Conservation (phyloP, 92 coral and sea anemone species). For the Porites lobata region DNA sequence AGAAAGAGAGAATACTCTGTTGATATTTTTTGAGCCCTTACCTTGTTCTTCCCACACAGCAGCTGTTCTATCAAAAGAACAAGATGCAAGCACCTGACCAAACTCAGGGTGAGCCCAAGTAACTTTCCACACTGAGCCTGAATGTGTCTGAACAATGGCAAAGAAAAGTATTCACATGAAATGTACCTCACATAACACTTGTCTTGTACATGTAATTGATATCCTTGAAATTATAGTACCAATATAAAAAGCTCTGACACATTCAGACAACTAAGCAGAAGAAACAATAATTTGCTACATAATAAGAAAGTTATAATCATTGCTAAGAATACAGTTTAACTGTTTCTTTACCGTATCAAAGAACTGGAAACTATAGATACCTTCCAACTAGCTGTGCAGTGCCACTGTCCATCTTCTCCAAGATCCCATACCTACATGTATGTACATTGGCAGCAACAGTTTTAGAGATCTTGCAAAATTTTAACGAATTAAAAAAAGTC, state of each 20-base stretch:
- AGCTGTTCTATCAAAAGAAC: slow-evolving; percentile 99
- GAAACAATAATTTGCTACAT: too few species aligned
- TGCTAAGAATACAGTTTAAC: too few species aligned
- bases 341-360: too few species aligned
- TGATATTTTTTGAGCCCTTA: slow-evolving; percentile 16
- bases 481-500: too few species aligned
- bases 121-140: slow-evolving; percentile 99
- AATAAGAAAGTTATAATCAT: too few species aligned
- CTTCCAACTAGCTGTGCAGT: slow-evolving; percentile 99
- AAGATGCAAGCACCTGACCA: slow-evolving; percentile 97
- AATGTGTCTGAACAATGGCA: slow-evolving; percentile 81
- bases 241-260: too few species aligned
- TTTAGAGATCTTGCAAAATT: too few species aligned
- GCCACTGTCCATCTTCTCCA: slow-evolving; percentile 97
- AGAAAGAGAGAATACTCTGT: background rate
- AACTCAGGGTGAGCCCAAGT: slow-evolving; percentile 99
- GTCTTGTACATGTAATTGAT: too few species aligned
- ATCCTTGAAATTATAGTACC: too few species aligned
- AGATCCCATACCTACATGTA: slow-evolving; percentile 91
- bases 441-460: background rate
- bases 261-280: too few species aligned
- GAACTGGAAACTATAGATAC: slow-evolving; percentile 40
- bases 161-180: background rate
- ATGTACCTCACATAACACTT: background rate
- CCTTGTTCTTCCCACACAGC: slow-evolving; percentile 99